phyloP scores from a whole-genome alignment of 2,113 vertebrate species.

The Buteo buteo region DNA sequence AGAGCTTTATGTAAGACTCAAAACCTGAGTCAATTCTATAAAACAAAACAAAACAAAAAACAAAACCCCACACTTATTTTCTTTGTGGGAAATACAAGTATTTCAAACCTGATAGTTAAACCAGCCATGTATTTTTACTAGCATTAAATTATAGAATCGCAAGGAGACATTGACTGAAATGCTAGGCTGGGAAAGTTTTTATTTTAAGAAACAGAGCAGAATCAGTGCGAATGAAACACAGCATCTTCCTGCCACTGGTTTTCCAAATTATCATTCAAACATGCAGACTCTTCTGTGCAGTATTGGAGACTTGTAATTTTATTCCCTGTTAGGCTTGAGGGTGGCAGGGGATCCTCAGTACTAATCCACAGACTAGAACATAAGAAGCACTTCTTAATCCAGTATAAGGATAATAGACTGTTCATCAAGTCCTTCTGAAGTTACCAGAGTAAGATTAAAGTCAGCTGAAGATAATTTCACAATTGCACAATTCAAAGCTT shows the following conservation, averaged over 20 bases:
- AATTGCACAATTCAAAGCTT: not conserved
- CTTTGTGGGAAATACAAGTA: not conserved
- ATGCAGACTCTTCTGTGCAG: not conserved
- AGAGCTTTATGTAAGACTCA: not conserved
- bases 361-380: conserved; percentile 13
- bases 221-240: not conserved
- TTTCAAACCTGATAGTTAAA: not conserved
- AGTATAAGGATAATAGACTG: conserved; percentile 19
- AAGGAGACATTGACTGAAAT: not conserved
- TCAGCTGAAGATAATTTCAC: conserved; percentile 16
- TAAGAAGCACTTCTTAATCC: conserved; percentile 21
- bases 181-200: not conserved
- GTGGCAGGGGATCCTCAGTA: not conserved
- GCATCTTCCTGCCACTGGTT: not conserved
- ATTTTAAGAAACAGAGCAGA: not conserved
- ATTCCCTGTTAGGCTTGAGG: not conserved
- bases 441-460: conserved; percentile 27
- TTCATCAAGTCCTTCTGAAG: conserved; percentile 23
- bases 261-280: not conserved
- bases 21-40: not conserved
- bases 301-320: not conserved
- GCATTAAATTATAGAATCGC: not conserved
- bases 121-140: not conserved
- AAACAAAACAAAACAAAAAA: not conserved
- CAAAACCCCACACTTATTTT: not conserved